A percentile compares a stretch with the other conserved stretches of the same genome.
Evolutionary conservation across 2,888 invertebrate species (phyloP).

Genomic region (Spatulosminthurus flaviceps): DNA sequence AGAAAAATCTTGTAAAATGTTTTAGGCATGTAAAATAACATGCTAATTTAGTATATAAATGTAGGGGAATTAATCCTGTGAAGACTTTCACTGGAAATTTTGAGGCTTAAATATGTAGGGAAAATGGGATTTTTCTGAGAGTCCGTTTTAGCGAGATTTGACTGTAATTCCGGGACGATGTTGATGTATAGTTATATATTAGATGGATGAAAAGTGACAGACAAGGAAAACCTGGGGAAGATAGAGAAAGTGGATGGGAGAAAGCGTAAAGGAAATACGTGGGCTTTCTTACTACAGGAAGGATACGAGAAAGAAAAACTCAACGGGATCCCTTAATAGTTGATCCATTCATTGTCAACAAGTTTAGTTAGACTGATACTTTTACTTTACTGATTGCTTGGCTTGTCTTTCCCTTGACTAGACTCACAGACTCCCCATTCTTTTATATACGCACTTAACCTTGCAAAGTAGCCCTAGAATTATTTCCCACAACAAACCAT

Average conservation of each 20-base stretch:
- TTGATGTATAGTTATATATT: background rate
- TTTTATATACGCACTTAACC: background rate
- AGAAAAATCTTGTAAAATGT: too few species aligned
- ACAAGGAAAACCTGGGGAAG: background rate
- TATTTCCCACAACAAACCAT: background rate
- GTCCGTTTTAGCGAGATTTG: too few species aligned
- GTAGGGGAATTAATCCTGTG: too few species aligned
- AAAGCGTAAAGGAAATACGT: background rate
- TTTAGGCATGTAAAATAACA: too few species aligned
- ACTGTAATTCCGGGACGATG: background rate
- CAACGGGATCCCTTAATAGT: constrained; percentile 13
- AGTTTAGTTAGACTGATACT: constrained; percentile 39
- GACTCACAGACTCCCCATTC: background rate
- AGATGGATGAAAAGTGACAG: background rate
- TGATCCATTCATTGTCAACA: constrained; percentile 38
- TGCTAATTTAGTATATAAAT: too few species aligned
- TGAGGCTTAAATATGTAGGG: too few species aligned
- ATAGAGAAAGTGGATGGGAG: background rate
- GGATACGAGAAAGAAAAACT: background rate
- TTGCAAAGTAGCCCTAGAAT: background rate
- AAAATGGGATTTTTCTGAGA: too few species aligned
- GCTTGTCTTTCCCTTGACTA: constrained; percentile 9
- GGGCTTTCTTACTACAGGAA: background rate
- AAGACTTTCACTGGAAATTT: too few species aligned
- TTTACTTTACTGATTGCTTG: constrained; percentile 33